These are phyloP conservation scores for Poliocrania exsul DNA, from an alignment of 2,797 vertebrate species.

Conservation along the genomic window DNA sequence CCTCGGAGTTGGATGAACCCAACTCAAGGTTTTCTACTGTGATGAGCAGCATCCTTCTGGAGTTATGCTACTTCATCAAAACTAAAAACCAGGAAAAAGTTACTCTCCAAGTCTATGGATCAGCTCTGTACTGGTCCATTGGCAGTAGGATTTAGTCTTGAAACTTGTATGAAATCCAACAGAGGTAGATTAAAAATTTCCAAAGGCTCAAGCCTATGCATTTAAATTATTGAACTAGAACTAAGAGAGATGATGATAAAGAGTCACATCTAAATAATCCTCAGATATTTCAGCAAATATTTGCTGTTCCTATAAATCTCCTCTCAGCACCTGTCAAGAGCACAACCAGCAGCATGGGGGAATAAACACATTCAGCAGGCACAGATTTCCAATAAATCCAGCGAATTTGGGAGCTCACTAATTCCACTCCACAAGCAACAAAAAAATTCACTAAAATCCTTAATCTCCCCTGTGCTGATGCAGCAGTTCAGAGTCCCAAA, in stretches of 20 bases:
- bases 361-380: conserved; percentile 13
- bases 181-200: conserved; percentile 15
- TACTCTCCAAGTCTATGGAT: neutral
- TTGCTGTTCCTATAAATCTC: conserved; percentile 52
- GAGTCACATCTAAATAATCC: conserved; percentile 49
- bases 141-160: neutral
- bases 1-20: neutral
- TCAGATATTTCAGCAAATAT: conserved; percentile 54
- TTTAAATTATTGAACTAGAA: conserved; percentile 46
- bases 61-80: neutral
- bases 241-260: conserved; percentile 25
- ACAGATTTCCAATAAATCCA: conserved; percentile 52
- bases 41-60: neutral
- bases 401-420: conserved; percentile 17
- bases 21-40: neutral
- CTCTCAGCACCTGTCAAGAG: conserved; percentile 44
- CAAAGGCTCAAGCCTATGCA: neutral
- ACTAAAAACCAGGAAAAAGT: neutral
- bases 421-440: conserved; percentile 30
- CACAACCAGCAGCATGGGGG: neutral
- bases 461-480: conserved; percentile 47
- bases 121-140: neutral
- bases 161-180: conserved; percentile 17
- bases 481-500: conserved; percentile 26
- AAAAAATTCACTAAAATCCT: conserved; percentile 53